Evolutionary conservation across 2,797 vertebrate species (phyloP).

Genomic region (Graptemys geographica): DNA sequence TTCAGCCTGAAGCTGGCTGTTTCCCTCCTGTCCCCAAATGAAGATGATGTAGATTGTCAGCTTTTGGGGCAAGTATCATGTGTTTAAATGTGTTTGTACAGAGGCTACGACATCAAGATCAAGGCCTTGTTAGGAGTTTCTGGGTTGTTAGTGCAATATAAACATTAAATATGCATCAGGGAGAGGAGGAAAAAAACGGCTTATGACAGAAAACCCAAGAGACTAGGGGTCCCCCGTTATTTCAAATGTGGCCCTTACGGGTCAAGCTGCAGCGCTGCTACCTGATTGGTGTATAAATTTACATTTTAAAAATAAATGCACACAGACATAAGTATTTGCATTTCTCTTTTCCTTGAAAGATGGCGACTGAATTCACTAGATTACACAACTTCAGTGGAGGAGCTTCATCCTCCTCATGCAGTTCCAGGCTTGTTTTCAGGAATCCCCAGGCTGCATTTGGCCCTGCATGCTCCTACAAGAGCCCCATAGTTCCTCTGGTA

Average conservation of each 20-base stretch:
- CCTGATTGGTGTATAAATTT: background rate
- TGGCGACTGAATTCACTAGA: background rate
- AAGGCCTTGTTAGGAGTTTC: background rate
- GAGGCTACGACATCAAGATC: background rate
- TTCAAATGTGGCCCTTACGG: background rate
- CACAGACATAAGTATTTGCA: fast-evolving
- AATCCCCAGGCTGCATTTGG: background rate
- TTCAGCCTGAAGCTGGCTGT: slow-evolving; percentile 16
- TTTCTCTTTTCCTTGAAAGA: fast-evolving
- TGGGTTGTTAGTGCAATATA: background rate
- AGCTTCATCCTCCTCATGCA: background rate
- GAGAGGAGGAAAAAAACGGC: background rate
- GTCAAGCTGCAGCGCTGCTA: background rate
- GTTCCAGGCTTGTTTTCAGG: background rate
- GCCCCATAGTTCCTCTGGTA: background rate
- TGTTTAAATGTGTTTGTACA: background rate
- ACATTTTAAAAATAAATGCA: background rate
- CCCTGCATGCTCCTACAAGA: background rate
- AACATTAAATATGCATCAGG: background rate
- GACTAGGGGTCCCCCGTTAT: background rate
- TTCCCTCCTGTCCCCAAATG: slow-evolving; percentile 46
- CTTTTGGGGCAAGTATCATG: slow-evolving; percentile 11
- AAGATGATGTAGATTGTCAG: slow-evolving; percentile 42
- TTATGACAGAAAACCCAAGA: background rate
- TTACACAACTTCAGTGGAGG: background rate